These are phyloP conservation scores for Benthosema pterotum DNA, from an alignment of 2,797 vertebrate species.

Conservation along the genomic window DNA sequence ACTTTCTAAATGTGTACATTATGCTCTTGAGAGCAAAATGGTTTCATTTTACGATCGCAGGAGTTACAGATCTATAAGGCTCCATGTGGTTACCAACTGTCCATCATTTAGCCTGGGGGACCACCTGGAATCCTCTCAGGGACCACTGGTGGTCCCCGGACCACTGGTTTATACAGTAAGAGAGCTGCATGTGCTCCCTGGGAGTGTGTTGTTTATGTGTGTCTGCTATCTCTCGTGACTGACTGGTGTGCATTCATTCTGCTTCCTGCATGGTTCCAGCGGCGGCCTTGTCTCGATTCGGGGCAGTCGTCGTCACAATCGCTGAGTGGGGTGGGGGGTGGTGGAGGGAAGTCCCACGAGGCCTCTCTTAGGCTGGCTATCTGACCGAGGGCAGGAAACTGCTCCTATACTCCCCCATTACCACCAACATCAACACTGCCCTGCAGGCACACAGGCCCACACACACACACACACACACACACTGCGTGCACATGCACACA, in stretches of 20 bases:
- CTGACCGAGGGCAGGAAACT: conserved; percentile 33
- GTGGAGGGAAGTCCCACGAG: conserved; percentile 46
- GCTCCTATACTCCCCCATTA: background rate
- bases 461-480: background rate
- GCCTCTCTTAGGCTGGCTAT: conserved; percentile 13
- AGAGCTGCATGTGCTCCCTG: background rate
- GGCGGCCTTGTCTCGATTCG: background rate
- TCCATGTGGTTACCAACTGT: no score
- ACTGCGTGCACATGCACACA: background rate
- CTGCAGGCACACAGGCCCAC: no score
- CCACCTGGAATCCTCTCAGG: no score
- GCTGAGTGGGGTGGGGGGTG: background rate
- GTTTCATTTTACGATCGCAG: no score
- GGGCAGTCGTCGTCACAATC: background rate
- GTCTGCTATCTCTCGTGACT: conserved; percentile 3
- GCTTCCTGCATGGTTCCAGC: conserved; percentile 35
- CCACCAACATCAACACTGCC: background rate
- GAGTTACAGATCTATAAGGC: no score
- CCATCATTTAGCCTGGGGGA: no score
- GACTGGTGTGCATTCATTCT: conserved; percentile 2
- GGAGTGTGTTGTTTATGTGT: conserved; percentile 7
- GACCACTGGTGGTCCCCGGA: no score
- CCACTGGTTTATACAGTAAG: no score
- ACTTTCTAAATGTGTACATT: no score
- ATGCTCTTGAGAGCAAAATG: no score